Evolutionary conservation across 2,888 invertebrate genomes (phyloP).

Genomic region (Platycheirus rosarum): DNA sequence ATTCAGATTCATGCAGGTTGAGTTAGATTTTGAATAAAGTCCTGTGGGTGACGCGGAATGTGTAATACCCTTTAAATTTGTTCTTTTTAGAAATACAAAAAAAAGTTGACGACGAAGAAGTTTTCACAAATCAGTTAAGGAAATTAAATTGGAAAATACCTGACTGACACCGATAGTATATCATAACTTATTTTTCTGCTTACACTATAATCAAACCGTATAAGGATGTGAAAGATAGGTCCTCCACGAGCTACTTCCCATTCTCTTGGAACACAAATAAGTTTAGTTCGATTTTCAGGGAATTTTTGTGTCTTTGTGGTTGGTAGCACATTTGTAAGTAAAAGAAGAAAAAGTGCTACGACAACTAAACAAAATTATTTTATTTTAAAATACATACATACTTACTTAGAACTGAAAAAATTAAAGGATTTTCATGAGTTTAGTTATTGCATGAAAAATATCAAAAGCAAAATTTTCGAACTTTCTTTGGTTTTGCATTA

Average conservation of each 20-base stretch:
- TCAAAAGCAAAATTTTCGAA: too few relatives aligned
- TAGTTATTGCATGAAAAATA: too few relatives aligned
- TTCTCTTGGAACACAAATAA: too few relatives aligned
- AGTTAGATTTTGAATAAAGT: background rate
- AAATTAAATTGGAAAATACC: slow-evolving; percentile 67
- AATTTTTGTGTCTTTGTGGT: background rate
- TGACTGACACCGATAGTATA: slow-evolving; percentile 35
- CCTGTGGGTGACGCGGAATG: background rate
- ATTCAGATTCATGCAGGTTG: background rate
- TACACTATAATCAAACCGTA: background rate
- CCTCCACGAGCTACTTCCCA: too few relatives aligned
- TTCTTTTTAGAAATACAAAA: background rate
- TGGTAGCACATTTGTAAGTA: background rate
- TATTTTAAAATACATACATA: too few relatives aligned
- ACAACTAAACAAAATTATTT: too few relatives aligned
- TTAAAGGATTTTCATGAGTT: too few relatives aligned
- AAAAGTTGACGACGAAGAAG: slow-evolving; percentile 37
- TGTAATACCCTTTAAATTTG: background rate
- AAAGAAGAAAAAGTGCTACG: background rate
- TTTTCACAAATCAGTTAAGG: slow-evolving; percentile 64
- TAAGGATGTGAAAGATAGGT: background rate
- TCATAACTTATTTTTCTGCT: slow-evolving; percentile 40
- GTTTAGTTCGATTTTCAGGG: background rate
- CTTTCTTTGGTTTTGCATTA: too few relatives aligned
- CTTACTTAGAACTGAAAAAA: too few relatives aligned